A percentile compares a stretch with the other conserved stretches of the same genome.
Conservation (phyloP, 2,113 vertebrate genomes). For the Rana temporaria region DNA sequence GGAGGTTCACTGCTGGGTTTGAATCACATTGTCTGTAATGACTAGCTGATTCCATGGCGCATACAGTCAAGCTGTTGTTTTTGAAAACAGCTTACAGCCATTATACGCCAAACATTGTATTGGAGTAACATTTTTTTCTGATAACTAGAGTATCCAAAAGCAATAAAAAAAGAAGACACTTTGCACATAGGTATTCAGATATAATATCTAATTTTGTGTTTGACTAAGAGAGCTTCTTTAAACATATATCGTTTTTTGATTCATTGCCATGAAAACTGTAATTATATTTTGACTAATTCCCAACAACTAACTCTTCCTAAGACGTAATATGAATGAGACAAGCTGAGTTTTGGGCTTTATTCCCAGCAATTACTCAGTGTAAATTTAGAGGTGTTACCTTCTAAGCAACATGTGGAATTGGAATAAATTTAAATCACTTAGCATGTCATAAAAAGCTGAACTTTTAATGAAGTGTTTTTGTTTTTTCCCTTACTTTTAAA, state of each 20-base stretch:
- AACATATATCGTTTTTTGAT: too few species aligned
- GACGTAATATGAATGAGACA: slow-evolving; percentile 17
- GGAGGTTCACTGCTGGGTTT: neutral
- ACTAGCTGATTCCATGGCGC: neutral
- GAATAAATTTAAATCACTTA: slow-evolving; percentile 31
- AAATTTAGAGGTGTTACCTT: slow-evolving; percentile 39
- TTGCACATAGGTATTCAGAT: too few species aligned
- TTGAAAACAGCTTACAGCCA: too few species aligned
- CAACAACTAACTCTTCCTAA: slow-evolving; percentile 18
- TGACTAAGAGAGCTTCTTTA: too few species aligned
- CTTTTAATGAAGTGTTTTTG: neutral
- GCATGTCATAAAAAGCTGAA: slow-evolving; percentile 15
- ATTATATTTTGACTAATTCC: slow-evolving; percentile 16
- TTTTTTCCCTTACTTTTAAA: neutral
- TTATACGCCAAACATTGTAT: too few species aligned
- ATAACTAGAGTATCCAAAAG: too few species aligned
- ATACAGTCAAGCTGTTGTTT: too few species aligned
- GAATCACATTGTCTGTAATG: neutral
- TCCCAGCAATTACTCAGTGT: slow-evolving; percentile 27
- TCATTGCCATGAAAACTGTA: neutral
- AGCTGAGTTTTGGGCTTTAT: slow-evolving; percentile 28
- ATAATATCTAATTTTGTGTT: too few species aligned
- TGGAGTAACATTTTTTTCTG: too few species aligned
- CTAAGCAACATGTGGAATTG: slow-evolving; percentile 1
- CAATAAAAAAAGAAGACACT: too few species aligned